These are phyloP conservation scores for Nebria salina DNA, from an alignment of 2,888 invertebrate genomes.

Conservation along the genomic window DNA sequence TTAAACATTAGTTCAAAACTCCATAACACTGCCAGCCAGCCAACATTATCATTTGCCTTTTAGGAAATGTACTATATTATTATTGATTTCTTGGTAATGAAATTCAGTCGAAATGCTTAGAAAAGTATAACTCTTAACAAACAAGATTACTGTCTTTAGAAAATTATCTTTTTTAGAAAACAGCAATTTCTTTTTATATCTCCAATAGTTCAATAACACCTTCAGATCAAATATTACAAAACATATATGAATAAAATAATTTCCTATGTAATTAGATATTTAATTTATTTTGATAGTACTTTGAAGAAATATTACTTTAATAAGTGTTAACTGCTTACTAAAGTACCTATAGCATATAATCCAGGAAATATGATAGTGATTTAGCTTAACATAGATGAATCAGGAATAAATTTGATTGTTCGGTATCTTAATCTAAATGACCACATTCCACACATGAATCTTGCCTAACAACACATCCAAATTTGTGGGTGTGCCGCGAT, in stretches of 20 bases:
- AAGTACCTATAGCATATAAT: neutral
- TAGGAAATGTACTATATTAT: neutral
- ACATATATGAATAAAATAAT: neutral
- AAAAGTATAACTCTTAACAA: neutral
- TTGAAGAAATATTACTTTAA: too few relatives aligned
- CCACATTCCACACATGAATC: neutral
- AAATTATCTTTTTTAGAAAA: neutral
- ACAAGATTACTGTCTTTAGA: neutral
- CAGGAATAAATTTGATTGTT: neutral
- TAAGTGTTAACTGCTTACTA: neutral
- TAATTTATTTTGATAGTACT: too few relatives aligned
- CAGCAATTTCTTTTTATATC: neutral
- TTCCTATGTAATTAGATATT: too few relatives aligned
- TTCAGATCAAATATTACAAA: neutral
- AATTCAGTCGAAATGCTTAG: neutral
- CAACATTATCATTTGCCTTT: neutral
- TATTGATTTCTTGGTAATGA: neutral
- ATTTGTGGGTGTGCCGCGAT: constrained; percentile 20
- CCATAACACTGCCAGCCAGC: neutral
- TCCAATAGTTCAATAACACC: neutral
- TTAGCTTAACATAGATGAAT: neutral
- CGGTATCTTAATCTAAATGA: neutral
- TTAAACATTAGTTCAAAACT: neutral
- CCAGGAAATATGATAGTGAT: neutral
- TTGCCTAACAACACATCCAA: neutral